A percentile compares a stretch with the other conserved stretches of the same genome.
Evolutionary conservation across 2,113 vertebrate species (phyloP).

Genomic region (Lonchura striata): DNA sequence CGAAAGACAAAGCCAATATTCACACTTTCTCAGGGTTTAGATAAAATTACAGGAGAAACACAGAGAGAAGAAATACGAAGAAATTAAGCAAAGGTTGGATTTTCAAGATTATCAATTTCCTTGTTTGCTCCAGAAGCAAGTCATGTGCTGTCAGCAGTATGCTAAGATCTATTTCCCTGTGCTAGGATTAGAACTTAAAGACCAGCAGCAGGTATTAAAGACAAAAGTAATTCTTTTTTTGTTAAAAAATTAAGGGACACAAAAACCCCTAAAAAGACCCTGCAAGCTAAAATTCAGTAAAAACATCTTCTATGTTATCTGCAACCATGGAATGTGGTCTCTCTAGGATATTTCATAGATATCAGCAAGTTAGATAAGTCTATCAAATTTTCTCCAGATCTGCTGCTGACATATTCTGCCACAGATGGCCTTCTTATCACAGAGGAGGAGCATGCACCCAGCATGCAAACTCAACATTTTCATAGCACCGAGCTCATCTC

Average conservation of each 20-base stretch:
- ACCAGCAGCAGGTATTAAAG: not conserved
- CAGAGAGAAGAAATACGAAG: not conserved
- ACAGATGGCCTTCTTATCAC: not conserved
- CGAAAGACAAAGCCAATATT: not conserved
- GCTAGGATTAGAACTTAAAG: not conserved
- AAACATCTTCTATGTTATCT: not conserved
- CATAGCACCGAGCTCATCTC: not conserved
- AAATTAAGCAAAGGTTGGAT: conserved; percentile 14
- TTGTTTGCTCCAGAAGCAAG: conserved; percentile 8
- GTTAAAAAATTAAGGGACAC: not conserved
- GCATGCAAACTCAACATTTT: not conserved
- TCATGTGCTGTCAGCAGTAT: not conserved
- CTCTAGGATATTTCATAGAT: not conserved
- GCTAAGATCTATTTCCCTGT: not conserved
- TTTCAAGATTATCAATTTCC: conserved; percentile 1
- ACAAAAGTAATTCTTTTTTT: not conserved
- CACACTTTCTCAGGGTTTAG: not conserved
- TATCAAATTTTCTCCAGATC: not conserved
- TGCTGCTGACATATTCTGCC: not conserved
- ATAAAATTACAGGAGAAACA: not conserved
- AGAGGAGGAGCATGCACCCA: not conserved
- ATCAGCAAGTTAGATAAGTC: not conserved
- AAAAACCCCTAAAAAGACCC: not conserved
- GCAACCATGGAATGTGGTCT: not conserved
- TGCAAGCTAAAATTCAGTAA: not conserved